Evolutionary conservation across 2,888 invertebrate species (phyloP), one percentile per base, ranked within the genome.

Genomic region (Germaria angustata): DNA sequence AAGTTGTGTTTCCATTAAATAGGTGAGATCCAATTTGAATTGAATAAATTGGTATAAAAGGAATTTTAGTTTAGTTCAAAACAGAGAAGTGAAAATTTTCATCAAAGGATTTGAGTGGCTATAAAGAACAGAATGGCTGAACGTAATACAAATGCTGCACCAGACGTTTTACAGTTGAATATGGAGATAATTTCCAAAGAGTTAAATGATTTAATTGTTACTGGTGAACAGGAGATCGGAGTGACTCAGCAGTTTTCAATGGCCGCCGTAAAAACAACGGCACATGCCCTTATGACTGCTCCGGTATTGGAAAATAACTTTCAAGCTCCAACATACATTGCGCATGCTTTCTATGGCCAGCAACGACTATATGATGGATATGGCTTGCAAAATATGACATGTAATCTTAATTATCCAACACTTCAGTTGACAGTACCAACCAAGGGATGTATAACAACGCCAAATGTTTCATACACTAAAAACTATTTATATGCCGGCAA

Each of bases 131-230:
- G 66, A 53, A 41, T 36, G 7, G 2, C 3, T 8, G 32, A 72
- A 39, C 41, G 9, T 53, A 22, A 61, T 39, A 34, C n/a, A 8
- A 36, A 32, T 7, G 32, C 44, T 9, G 78, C 65, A 17, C 69
- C 69, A 39, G 82, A 82, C 22, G 28, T 46, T 53, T 53, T 82
- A 13, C 82, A 82, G 32, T 61, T 79, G 20, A 85, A 85, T 53
- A 85, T 85, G 82, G 84, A 84, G 6, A 81, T 15, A 0, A 83
- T 85, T 61, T 84, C 85, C 1, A 73, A 80, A 55, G 85, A 85
- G 49, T 63, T 85, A 36, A 80, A 59, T 34, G 79, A 82, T 49
- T 51, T 82, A 20, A 66, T 82, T 36, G 53, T 82, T 11, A 51
- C 63, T 13, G 24, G 55, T 9, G 69, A 69, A 24, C 44, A 61